Evolutionary conservation across 2,113 vertebrate species (phyloP), one percentile per base, ranked within the genome.

Genomic region (Riparia riparia): DNA sequence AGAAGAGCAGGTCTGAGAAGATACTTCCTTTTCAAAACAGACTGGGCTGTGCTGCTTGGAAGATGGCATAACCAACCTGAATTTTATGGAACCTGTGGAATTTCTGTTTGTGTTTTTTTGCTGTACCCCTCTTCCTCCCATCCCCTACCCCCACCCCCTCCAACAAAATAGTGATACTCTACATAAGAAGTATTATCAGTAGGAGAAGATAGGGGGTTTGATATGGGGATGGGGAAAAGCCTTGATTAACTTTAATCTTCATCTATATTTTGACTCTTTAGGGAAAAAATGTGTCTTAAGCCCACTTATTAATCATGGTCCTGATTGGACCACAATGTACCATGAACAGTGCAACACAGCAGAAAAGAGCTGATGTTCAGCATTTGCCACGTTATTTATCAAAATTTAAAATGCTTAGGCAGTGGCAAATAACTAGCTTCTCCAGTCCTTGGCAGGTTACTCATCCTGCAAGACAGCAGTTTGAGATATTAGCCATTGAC

Each of bases 81-180:
- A 31, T 70, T 66, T 66, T 39, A 6, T 24, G 6, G 16, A 74
- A 82, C 2, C 2, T 34, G 10, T 26, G 16, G 4, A 69, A 83
- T 69, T 22, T 42, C 10, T 25, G 12, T 14, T 39, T 32, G 15
- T 17, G 0, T 0, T 14, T 26, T 17, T 58, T 58, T 44, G 18
- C 12, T 29, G 28, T 14, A 2, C 1, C 7, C 5, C 2, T 32
- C 6, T 12, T 47, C 17, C 19, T 31, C 14, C 7, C 8, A 15
- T 3, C 14, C 7, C 2, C 7, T 13, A 10, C 31, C 2, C 9
- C 8, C 17, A 24, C 8, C 25, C 26, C 11, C 8, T 7, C 4
- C 4, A 44, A 44, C 5, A 5, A 61, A 2, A 5, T 0, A 25
- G 2, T 0, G 1, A 57, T 47, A 50, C 1, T 76, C 16, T 32